phyloP scores from a whole-genome alignment of 2,888 invertebrate genomes.

The Temnothorax ravouxi region DNA sequence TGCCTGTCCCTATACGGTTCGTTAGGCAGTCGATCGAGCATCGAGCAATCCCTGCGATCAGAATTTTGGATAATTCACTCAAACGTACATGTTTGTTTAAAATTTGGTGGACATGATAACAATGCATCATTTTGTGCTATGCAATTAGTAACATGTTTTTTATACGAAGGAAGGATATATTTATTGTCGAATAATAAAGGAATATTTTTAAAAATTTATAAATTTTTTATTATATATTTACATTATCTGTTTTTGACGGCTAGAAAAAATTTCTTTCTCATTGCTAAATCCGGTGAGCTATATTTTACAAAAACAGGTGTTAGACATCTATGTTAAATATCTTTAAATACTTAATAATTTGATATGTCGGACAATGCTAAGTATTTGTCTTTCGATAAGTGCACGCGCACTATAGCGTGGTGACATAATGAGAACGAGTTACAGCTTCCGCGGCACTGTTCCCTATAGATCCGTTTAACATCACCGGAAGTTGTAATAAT shows the following conservation, averaged over 20 bases:
- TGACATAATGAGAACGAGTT: slow-evolving; percentile 78
- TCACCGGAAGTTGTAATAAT: slow-evolving; percentile 84
- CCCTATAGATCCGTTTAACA: slow-evolving; percentile 80
- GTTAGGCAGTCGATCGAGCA: slow-evolving; percentile 66
- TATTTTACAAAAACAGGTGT: not conserved
- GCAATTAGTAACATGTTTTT: not conserved
- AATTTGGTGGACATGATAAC: slow-evolving; percentile 19
- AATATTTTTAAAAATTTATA: not conserved
- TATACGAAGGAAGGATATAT: not conserved
- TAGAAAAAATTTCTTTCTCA: not conserved
- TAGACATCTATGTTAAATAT: not conserved
- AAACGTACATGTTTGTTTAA: slow-evolving; percentile 36
- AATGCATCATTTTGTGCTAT: not conserved
- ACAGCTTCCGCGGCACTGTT: slow-evolving; percentile 76
- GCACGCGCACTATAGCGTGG: slow-evolving; percentile 61
- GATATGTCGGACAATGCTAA: not conserved
- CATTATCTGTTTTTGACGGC: not conserved
- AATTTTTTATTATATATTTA: not conserved
- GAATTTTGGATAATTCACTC: slow-evolving; percentile 71
- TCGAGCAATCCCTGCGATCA: slow-evolving; percentile 55
- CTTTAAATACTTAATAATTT: not conserved
- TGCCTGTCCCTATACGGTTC: slow-evolving; percentile 60
- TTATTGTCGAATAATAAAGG: not conserved
- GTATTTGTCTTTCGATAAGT: slow-evolving; percentile 51
- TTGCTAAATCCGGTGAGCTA: not conserved